These are phyloP conservation scores for Amphipoea lucens DNA, from an alignment of 2,888 invertebrate species.

Conservation along the genomic window DNA sequence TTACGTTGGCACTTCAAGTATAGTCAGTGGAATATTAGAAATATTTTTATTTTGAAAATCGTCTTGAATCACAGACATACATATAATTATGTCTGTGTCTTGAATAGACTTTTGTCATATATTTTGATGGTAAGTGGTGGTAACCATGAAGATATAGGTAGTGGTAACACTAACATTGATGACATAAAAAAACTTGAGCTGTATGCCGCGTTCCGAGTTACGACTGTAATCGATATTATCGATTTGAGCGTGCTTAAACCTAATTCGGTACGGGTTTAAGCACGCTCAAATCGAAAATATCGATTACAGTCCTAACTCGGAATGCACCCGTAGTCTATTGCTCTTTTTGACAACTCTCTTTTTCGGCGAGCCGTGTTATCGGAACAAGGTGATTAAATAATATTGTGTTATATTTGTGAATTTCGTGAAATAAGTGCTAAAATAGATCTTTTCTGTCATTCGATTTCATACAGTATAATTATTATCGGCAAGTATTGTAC, in stretches of 20 bases:
- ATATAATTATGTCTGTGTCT: too few species aligned
- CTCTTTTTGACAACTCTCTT: conserved; percentile 50
- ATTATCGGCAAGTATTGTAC: conserved; percentile 28
- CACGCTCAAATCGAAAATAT: too few species aligned
- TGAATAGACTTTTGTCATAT: not conserved
- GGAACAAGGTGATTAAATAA: conserved; percentile 76
- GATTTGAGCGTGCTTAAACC: too few species aligned
- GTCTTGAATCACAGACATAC: too few species aligned
- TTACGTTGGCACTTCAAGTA: too few species aligned
- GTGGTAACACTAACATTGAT: conserved; percentile 28
- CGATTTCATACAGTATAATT: not conserved
- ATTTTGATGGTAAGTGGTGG: conserved; percentile 10
- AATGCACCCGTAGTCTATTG: not conserved
- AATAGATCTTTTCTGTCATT: conserved; percentile 17
- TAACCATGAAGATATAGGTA: too few species aligned
- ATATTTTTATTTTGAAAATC: too few species aligned
- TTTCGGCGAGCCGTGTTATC: conserved; percentile 80
- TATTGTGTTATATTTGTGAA: conserved; percentile 23
- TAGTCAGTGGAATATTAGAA: too few species aligned
- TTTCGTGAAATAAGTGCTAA: conserved; percentile 61
- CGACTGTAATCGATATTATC: too few species aligned
- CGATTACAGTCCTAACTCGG: too few species aligned
- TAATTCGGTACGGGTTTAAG: too few species aligned
- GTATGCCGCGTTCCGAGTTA: too few species aligned
- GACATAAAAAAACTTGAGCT: not conserved